These are phyloP conservation scores for Drosophila mayri DNA, from an alignment of 1,140 invertebrate genomes.

Conservation along the genomic window DNA sequence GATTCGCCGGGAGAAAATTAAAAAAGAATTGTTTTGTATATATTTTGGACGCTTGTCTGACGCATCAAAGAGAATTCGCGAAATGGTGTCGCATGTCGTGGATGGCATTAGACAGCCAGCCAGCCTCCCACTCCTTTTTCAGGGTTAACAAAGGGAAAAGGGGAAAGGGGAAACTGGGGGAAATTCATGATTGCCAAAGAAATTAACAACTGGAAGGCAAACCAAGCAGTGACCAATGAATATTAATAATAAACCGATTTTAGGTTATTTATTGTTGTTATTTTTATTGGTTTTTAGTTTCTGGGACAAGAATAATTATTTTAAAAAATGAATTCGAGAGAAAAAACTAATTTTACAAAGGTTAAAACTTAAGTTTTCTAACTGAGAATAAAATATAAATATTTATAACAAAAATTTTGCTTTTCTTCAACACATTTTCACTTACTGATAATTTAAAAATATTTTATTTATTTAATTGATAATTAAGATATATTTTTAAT, in stretches of 20 bases:
- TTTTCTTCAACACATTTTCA: no score
- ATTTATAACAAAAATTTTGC: background rate
- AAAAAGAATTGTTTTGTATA: constrained; percentile 37
- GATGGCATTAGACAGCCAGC: constrained; percentile 10
- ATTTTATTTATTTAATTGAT: background rate
- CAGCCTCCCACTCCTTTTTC: background rate
- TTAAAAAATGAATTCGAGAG: no score
- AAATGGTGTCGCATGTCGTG: constrained; percentile 39
- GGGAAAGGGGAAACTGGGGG: background rate
- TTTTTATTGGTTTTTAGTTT: background rate
- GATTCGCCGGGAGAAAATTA: constrained; percentile 49
- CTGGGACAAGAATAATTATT: background rate
- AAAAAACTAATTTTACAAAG: no score
- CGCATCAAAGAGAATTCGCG: constrained; percentile 51
- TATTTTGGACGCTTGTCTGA: constrained; percentile 31
- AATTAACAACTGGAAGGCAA: background rate
- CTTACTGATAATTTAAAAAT: background rate
- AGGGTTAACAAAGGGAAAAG: background rate
- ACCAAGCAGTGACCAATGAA: background rate
- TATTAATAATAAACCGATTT: background rate
- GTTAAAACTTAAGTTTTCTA: no score
- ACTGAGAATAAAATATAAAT: no score
- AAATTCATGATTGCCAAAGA: constrained; percentile 13
- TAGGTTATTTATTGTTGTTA: background rate
- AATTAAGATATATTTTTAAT: background rate